Base-by-base conservation (phyloP, 2,888 invertebrate species). In the Rhimphoctona megacephalus region DNA sequence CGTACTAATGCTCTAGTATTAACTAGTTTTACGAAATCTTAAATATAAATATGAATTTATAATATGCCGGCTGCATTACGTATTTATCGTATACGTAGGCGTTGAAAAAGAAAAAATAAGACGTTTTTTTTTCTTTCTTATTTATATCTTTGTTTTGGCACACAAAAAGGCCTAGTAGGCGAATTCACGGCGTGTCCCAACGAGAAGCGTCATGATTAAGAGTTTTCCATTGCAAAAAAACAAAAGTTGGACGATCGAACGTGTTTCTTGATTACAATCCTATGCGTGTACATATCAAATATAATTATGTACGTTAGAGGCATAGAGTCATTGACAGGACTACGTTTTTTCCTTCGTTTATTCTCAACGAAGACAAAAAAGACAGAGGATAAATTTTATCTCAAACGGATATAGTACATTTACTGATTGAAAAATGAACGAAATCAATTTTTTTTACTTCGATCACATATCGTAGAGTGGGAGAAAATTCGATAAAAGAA, bases 21-120 rank as follows among this genome's bases (percentile, higher is more conserved):
- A 89, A 89, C 85, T 89, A 89, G 88, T 89, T 89, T 87, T 89
- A 89, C 87, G 72, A 74, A 89, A 83, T 85, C 88, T 89, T 87
- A 76, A 86, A 83, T 83, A 88, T 84, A 84, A 81, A 81, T 81
- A 85, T 80, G 79, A 88, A 86, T 88, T 88, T 88, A 88, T 87
- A 76, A 87, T 72, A 85, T 70, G 83, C 80, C 83, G 76, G 86
- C 54, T 87, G 73, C 80, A 57, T 73, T 81, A 78, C 85, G 84
- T 85, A 81, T 86, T 69, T 52, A 78, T 78, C 84, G 78, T 81
- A 54, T 78, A 83, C 81, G 84, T 74, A 81, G 61, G 76, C 76
- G 77, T 54, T 73, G 78, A 74, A 33, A 49, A 39, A 57, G 52
- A 67, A 52, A 72, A 52, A 49, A 83, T 7, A 81, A 83, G 64